A percentile compares a stretch with the other conserved stretches of the same genome.
Evolutionary conservation across 2,888 invertebrate species (phyloP).

Genomic region (Hyppa rectilinea): DNA sequence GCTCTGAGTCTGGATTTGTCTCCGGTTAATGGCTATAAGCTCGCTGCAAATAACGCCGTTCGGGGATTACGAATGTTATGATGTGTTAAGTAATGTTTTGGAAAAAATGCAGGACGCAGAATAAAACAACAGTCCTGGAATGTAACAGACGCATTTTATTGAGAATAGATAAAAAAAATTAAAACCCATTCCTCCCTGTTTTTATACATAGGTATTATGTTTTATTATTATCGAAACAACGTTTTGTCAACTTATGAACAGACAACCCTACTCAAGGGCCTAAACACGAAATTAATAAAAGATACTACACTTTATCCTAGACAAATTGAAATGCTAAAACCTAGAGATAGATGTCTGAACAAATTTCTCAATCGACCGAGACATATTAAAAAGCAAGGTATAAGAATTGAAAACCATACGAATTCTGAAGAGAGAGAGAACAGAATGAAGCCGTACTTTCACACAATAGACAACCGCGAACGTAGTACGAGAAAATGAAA

Average conservation of each 20-base stretch:
- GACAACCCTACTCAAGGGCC: slow-evolving; percentile 25
- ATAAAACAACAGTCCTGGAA: not conserved
- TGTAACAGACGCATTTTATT: not conserved
- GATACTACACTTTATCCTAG: not conserved
- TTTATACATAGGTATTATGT: too few species aligned
- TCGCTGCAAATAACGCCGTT: too few species aligned
- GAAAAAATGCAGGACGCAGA: not conserved
- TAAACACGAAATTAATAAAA: slow-evolving; percentile 9
- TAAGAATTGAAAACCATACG: slow-evolving; percentile 55
- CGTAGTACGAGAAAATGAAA: slow-evolving; percentile 58
- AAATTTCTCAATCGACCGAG: slow-evolving; percentile 53
- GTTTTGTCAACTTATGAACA: slow-evolving; percentile 8
- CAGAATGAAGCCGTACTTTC: slow-evolving; percentile 63
- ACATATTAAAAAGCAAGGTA: slow-evolving; percentile 56
- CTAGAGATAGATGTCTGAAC: slow-evolving; percentile 30
- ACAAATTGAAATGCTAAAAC: slow-evolving; percentile 22
- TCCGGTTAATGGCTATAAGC: too few species aligned
- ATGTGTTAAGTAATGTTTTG: not conserved
- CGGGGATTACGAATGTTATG: too few species aligned
- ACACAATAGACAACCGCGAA: slow-evolving; percentile 65
- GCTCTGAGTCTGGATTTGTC: too few species aligned
- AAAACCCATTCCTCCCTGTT: too few species aligned
- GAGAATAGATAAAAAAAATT: not conserved
- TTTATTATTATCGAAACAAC: not conserved
- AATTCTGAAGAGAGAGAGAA: slow-evolving; percentile 58